Percentiles rank a stretch among this genome's conserved stretches.
phyloP scores from a whole-genome alignment of 1,140 invertebrate genomes.

The Heliconius melpomene region DNA sequence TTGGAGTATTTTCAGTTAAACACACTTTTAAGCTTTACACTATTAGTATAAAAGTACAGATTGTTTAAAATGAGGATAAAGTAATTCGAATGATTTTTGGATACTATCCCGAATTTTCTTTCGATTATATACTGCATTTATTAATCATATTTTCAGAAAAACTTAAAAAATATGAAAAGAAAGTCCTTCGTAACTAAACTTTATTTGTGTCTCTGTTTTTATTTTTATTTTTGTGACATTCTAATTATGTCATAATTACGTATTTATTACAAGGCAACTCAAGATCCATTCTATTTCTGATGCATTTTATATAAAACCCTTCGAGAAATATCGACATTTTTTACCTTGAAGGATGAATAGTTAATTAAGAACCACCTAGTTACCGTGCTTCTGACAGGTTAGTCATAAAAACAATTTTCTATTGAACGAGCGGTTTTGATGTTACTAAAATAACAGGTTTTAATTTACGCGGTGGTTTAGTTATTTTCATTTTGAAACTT shows the following conservation, averaged over 20 bases:
- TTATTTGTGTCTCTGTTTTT: too few relatives aligned
- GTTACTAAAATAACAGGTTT: not conserved
- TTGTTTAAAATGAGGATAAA: too few relatives aligned
- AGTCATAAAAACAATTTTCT: conserved; percentile 9
- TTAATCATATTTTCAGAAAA: too few relatives aligned
- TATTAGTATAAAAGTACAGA: too few relatives aligned
- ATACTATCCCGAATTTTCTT: too few relatives aligned
- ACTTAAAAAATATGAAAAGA: too few relatives aligned
- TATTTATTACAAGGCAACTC: not conserved
- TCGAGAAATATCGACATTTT: conserved; percentile 15
- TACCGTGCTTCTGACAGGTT: conserved; percentile 17
- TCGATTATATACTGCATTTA: too few relatives aligned
- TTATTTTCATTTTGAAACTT: not conserved
- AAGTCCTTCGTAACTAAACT: too few relatives aligned
- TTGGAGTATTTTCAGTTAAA: too few relatives aligned
- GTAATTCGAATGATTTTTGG: too few relatives aligned
- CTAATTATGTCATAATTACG: not conserved
- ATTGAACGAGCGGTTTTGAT: not conserved
- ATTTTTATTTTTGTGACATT: not conserved
- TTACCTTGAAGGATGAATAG: conserved; percentile 21
- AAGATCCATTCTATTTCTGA: not conserved
- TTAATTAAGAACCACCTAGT: conserved; percentile 23
- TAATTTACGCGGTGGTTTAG: not conserved
- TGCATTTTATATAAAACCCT: not conserved
- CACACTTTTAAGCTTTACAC: too few relatives aligned